Conservation (phyloP, 2,113 vertebrate species). For the Ardeotis arabs region DNA sequence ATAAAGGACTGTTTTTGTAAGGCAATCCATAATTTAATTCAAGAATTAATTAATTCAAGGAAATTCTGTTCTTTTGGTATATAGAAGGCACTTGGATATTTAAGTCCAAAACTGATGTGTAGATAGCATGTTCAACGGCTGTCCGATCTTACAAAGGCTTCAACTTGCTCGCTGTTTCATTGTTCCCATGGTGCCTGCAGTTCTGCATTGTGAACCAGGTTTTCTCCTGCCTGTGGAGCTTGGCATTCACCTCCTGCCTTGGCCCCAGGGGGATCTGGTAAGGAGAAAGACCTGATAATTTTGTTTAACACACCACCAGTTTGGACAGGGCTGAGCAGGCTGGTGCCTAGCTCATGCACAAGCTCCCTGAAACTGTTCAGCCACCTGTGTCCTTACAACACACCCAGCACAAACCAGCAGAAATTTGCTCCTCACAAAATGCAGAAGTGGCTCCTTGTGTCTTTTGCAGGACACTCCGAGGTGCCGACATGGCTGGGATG, state of each 20-base stretch:
- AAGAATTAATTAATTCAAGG: background rate
- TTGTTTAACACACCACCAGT: background rate
- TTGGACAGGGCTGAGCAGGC: background rate
- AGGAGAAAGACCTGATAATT: background rate
- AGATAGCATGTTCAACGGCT: background rate
- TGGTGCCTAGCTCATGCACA: background rate
- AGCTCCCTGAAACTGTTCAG: background rate
- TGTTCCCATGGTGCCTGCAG: background rate
- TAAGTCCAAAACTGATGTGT: background rate
- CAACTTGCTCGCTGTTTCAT: background rate
- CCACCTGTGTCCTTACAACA: background rate
- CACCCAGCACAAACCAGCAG: background rate
- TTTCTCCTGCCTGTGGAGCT: background rate
- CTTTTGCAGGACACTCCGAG: background rate
- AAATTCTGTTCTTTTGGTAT: background rate
- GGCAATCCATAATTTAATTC: background rate
- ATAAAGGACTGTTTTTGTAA: background rate
- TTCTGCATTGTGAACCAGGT: accelerated
- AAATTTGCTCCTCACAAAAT: background rate
- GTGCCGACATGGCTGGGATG: background rate
- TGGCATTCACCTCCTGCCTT: background rate
- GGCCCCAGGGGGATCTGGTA: too few relatives aligned
- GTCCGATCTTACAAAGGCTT: background rate
- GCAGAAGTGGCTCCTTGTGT: background rate
- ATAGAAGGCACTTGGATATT: background rate